Conservation (phyloP, 2,888 invertebrate species). For the Meganola albula region DNA sequence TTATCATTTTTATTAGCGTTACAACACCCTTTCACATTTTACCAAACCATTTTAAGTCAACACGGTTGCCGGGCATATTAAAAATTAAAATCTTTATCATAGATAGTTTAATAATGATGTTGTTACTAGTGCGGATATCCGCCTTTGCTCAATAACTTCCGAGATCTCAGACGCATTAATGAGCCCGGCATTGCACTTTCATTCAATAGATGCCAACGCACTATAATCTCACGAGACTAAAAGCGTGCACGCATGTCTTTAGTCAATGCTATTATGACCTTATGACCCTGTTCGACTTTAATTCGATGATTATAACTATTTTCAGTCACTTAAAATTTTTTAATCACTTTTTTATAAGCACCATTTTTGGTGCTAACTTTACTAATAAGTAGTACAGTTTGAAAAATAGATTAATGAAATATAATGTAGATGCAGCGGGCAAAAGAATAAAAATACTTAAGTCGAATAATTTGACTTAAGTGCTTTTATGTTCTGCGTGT, state of each 20-base stretch:
- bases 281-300: conserved; percentile 18
- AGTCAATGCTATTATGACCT: conserved; percentile 17
- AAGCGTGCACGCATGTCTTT: conserved; percentile 44
- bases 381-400: no score
- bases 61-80: no score
- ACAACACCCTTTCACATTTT: no score
- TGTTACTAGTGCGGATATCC: conserved; percentile 28
- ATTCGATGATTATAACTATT: conserved; percentile 10
- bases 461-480: no score
- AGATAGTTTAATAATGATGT: conserved; percentile 21
- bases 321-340: conserved; percentile 4
- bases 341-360: background rate
- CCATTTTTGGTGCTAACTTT: no score
- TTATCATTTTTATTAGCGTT: no score
- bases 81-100: no score
- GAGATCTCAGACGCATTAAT: conserved; percentile 32
- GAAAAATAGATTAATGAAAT: no score
- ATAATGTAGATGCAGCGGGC: no score
- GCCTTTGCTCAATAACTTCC: conserved; percentile 23
- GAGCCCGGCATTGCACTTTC: conserved; percentile 47
- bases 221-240: conserved; percentile 61
- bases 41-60: no score
- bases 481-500: no score
- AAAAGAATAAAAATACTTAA: no score
- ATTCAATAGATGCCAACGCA: conserved; percentile 64